phyloP scores from a whole-genome alignment of 2,797 vertebrate species.

The Chromis chromis region DNA sequence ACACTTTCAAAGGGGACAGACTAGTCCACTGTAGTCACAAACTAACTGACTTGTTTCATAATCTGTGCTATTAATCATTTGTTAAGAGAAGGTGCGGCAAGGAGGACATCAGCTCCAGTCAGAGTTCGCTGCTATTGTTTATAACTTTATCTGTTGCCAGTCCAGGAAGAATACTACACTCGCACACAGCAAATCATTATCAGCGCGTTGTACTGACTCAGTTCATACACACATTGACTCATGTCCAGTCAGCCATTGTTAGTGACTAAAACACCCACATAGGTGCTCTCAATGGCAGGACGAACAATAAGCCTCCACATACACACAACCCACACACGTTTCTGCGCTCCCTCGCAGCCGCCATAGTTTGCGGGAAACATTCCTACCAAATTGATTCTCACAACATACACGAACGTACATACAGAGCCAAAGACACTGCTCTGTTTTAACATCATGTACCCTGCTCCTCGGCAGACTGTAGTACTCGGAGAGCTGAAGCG shows the following conservation, averaged over 20 bases:
- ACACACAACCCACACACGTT: slow-evolving; percentile 50
- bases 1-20: neutral
- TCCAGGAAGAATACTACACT: neutral
- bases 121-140: slow-evolving; percentile 22
- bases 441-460: neutral
- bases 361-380: slow-evolving; percentile 35
- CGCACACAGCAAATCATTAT: slow-evolving; percentile 31
- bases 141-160: slow-evolving; percentile 29
- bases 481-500: neutral
- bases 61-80: slow-evolving; percentile 24
- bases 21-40: neutral
- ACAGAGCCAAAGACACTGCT: neutral
- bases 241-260: slow-evolving; percentile 70
- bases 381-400: slow-evolving; percentile 23
- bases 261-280: slow-evolving; percentile 69
- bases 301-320: slow-evolving; percentile 69
- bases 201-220: slow-evolving; percentile 57
- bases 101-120: slow-evolving; percentile 3
- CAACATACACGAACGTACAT: neutral
- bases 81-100: slow-evolving; percentile 1
- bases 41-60: neutral
- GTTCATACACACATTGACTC: slow-evolving; percentile 59
- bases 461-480: neutral
- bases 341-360: slow-evolving; percentile 10
- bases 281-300: slow-evolving; percentile 52